Conservation (phyloP, 2,113 vertebrate species). For the Tachysurus fulvidraco region DNA sequence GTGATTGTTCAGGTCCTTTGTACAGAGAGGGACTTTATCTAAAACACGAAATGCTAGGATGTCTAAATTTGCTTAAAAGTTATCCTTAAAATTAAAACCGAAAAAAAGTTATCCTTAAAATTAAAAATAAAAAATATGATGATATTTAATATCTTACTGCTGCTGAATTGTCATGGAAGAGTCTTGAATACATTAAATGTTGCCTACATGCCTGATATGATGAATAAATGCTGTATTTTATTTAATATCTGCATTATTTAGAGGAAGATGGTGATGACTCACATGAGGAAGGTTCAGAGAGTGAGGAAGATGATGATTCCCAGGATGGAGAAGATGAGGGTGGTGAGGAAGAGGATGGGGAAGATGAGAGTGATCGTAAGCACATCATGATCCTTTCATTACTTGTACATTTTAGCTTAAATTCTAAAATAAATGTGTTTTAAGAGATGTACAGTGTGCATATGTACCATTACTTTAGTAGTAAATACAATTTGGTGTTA, state of each 20-base stretch:
- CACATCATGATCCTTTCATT: constrained; percentile 27
- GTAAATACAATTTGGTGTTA: neutral
- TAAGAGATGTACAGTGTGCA: neutral
- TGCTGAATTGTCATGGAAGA: neutral
- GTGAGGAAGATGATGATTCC: constrained; percentile 64
- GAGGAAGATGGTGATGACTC: constrained; percentile 74
- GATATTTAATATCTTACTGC: neutral
- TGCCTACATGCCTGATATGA: neutral
- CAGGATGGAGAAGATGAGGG: constrained; percentile 65
- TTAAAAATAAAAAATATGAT: neutral
- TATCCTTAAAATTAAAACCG: neutral
- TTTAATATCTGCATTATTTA: constrained; percentile 30
- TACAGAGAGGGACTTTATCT: neutral
- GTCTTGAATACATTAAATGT: neutral
- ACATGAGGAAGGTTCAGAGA: constrained; percentile 71
- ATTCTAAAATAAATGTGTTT: neutral
- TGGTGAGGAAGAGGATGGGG: constrained; percentile 72
- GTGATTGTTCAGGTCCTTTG: neutral
- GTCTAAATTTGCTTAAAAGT: neutral
- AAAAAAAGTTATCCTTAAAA: neutral
- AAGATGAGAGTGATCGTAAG: constrained; percentile 77
- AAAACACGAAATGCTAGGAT: neutral
- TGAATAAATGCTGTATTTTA: neutral
- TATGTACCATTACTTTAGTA: neutral
- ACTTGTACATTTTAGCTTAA: neutral